phyloP scores from a whole-genome alignment of 2,888 invertebrate species.

The Subacronicta megacephala region DNA sequence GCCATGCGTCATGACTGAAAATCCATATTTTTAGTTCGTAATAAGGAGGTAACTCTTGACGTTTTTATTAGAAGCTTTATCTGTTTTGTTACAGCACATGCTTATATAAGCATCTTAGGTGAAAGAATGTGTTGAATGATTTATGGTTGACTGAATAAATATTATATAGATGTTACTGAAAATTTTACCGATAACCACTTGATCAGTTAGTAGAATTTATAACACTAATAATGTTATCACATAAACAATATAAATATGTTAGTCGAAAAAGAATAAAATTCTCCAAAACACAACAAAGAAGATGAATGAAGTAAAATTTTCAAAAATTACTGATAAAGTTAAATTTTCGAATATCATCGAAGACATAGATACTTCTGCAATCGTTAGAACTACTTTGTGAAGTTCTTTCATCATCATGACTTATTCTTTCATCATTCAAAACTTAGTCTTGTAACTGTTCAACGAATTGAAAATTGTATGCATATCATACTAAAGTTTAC shows the following conservation, averaged over 20 bases:
- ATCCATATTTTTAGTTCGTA: slow-evolving; percentile 61
- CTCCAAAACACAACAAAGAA: too few relatives aligned
- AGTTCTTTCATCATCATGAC: slow-evolving; percentile 29
- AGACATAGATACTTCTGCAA: slow-evolving; percentile 20
- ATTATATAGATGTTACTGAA: slow-evolving; percentile 1
- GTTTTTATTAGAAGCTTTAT: slow-evolving; percentile 59
- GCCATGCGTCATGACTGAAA: slow-evolving; percentile 68
- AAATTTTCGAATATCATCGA: not conserved
- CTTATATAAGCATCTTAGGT: slow-evolving; percentile 41
- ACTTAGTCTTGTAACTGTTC: slow-evolving; percentile 12
- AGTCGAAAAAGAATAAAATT: too few relatives aligned
- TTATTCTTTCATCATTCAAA: slow-evolving; percentile 28
- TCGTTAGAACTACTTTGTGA: slow-evolving; percentile 49
- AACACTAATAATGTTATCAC: too few relatives aligned
- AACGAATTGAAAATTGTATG: slow-evolving; percentile 34
- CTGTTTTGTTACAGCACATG: slow-evolving; percentile 50
- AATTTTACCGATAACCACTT: not conserved
- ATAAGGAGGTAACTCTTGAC: slow-evolving; percentile 54
- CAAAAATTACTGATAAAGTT: too few relatives aligned
- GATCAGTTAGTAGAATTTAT: too few relatives aligned
- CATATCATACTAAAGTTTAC: slow-evolving; percentile 40
- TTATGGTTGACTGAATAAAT: slow-evolving; percentile 27
- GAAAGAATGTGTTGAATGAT: slow-evolving; percentile 34
- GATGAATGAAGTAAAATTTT: too few relatives aligned
- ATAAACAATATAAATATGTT: too few relatives aligned